phyloP scores from a whole-genome alignment of 2,797 vertebrate species.

The Sebastes kiyomatsui region DNA sequence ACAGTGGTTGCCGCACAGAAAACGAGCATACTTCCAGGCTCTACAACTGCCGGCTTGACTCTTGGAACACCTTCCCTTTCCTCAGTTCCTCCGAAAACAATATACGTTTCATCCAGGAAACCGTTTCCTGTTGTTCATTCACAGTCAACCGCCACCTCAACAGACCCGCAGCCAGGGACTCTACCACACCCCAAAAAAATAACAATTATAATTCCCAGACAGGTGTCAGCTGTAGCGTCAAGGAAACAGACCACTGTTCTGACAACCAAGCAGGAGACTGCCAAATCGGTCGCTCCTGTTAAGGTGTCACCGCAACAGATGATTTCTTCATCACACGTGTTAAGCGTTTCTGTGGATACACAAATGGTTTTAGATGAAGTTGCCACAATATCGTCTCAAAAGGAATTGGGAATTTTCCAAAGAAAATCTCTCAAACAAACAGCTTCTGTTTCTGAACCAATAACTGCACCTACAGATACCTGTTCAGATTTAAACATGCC shows the following conservation, averaged over 20 bases:
- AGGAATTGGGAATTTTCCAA: neutral
- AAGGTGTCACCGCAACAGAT: neutral
- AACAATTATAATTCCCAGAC: constrained; percentile 41
- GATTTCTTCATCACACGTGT: neutral
- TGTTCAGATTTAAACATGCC: neutral
- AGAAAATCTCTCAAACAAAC: constrained; percentile 1
- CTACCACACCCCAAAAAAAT: constrained; percentile 8
- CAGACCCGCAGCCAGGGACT: neutral
- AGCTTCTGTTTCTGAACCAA: neutral
- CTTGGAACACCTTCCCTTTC: neutral
- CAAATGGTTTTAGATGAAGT: neutral
- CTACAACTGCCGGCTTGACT: neutral
- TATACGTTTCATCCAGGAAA: neutral
- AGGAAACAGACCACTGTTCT: neutral
- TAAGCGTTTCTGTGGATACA: neutral
- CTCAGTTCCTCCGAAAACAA: neutral
- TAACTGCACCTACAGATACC: neutral
- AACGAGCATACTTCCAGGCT: neutral
- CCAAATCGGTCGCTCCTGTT: neutral
- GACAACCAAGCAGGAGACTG: neutral
- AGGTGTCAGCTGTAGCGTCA: neutral
- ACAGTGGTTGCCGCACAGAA: constrained; percentile 5
- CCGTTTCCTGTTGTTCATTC: neutral
- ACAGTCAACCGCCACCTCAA: neutral
- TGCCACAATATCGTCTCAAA: neutral